Evolutionary conservation across 2,888 invertebrate species (phyloP), one percentile per base, ranked within the genome.

Genomic region (Agriopis leucophaearia): DNA sequence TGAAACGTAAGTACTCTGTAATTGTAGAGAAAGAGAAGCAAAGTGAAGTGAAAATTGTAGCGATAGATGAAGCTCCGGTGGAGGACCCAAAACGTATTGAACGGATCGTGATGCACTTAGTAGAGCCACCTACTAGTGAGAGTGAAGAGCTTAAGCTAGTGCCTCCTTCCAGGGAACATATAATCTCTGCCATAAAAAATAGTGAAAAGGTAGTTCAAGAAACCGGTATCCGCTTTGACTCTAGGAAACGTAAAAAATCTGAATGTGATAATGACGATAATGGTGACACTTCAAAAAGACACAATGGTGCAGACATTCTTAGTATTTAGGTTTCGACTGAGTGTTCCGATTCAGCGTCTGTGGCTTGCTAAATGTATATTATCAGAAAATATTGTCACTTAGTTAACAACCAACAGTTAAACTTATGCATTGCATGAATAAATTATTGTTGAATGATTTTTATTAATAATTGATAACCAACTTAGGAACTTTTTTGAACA

Each of bases 1-100:
- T 98, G 97, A 97, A 97, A 84, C 94, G 94, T 70, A 95, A 96
- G 83, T 97, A 96, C 90, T 96, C 97, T 9, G 96, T 97, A 0
- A 95, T 96, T 67, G 94, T 95, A 13, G 94, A 95, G 77, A 90
- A 93, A 51, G 91, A 93, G 63, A 94, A 93, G 71, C 89, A 92
- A 55, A 82, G 85, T 42, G 78, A 70, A 64, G 87, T 88, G 13
- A 78, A 74, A 52, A 66, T 76, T 15, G 55, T 78, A 15, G 68
- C 81, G 13, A 60, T 82, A 59, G 91, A 92, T 78, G 92, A 92
- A 48, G 84, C 84, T 9, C 94, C 94, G 0, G 95, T 96, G 0
- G 97, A 97, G 81, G 96, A 97, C 89, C 96, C 97, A 0, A 93
- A 94, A 68, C 94, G 96, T 66, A 82, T 97, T 60, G 96, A 97